phyloP scores from a whole-genome alignment of 2,113 vertebrate genomes.

The Burhinus bistriatus region DNA sequence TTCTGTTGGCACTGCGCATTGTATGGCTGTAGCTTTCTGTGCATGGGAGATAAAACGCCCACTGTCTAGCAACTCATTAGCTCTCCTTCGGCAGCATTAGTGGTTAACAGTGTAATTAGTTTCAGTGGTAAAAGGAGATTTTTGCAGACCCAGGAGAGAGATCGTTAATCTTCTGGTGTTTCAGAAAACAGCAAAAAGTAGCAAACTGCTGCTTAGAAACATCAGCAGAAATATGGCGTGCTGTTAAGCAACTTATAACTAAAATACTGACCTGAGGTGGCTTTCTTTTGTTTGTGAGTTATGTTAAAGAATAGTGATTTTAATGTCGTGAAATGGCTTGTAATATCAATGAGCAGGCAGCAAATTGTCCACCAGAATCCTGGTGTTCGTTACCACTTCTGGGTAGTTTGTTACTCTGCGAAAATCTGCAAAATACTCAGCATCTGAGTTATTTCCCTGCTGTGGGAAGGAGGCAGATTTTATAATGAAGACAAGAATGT shows the following conservation, averaged over 20 bases:
- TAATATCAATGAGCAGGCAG: neutral
- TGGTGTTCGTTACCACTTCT: fast-evolving
- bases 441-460: neutral
- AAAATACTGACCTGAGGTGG: neutral
- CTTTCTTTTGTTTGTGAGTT: neutral
- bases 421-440: neutral
- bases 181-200: neutral
- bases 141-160: neutral
- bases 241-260: neutral
- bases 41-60: neutral
- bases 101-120: conserved; percentile 64
- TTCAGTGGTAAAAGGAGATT: conserved; percentile 48
- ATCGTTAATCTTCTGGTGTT: conserved; percentile 26
- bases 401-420: neutral
- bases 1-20: neutral
- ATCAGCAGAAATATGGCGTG: neutral
- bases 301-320: neutral
- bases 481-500: neutral
- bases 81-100: neutral
- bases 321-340: neutral
- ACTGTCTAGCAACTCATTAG: conserved; percentile 41
- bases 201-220: neutral
- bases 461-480: neutral
- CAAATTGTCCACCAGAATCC: neutral
- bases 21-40: neutral